phyloP scores from a whole-genome alignment of 2,113 vertebrate genomes.

The Eptesicus fuscus region DNA sequence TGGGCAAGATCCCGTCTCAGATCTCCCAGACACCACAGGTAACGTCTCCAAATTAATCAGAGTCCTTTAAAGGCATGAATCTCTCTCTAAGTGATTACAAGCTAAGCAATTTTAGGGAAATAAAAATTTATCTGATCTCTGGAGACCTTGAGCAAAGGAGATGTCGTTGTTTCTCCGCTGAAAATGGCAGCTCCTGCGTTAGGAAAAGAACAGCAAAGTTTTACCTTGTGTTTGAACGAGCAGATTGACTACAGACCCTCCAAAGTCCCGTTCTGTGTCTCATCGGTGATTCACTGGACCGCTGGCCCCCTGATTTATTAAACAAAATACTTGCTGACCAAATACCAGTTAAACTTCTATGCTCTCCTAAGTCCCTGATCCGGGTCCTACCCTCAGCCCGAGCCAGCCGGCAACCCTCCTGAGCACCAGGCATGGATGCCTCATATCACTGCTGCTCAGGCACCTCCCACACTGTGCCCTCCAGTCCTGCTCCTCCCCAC shows the following conservation, averaged over 20 bases:
- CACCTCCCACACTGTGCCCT: fast-evolving
- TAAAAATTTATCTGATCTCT: not conserved
- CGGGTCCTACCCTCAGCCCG: no score
- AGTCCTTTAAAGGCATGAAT: no score
- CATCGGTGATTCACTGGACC: fast-evolving
- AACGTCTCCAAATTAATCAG: not conserved
- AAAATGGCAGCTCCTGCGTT: not conserved
- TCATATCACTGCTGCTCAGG: fast-evolving
- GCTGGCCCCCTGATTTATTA: fast-evolving
- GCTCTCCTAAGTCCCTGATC: not conserved
- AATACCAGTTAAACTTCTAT: fast-evolving
- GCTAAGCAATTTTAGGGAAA: not conserved
- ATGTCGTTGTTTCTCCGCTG: not conserved
- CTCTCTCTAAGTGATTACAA: not conserved
- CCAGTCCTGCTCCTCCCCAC: not conserved
- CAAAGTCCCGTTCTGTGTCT: fast-evolving
- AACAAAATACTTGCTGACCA: not conserved
- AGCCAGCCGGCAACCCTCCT: fast-evolving
- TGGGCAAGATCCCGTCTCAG: not conserved
- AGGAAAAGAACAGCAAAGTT: fast-evolving
- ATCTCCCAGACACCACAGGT: not conserved
- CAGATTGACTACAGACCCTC: no score
- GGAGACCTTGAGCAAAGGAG: not conserved
- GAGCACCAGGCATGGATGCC: not conserved
- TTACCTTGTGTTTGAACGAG: not conserved